phyloP scores from a whole-genome alignment of 2,797 vertebrate species.

The Chrosomus eos region DNA sequence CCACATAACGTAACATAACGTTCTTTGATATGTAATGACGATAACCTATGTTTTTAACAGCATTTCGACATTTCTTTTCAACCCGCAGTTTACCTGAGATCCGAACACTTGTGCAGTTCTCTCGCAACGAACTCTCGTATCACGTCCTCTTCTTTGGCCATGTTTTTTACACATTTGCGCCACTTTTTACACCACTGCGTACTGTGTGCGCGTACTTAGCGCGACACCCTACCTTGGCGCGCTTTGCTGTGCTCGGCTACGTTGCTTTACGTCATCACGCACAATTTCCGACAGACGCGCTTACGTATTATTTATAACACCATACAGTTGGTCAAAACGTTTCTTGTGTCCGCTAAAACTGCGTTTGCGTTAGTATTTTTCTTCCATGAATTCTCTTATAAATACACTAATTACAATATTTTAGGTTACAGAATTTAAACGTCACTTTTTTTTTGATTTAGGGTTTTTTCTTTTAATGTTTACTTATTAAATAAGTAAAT shows the following conservation, averaged over 20 bases:
- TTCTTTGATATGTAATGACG: not conserved
- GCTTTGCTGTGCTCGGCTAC: conserved; percentile 28
- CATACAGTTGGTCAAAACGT: too few species aligned
- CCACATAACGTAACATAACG: not conserved
- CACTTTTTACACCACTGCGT: not conserved
- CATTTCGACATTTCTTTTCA: not conserved
- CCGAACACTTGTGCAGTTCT: conserved; percentile 62
- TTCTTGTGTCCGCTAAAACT: not conserved
- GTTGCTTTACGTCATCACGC: conserved; percentile 46
- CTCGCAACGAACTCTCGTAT: conserved; percentile 68
- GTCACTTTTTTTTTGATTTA: not conserved
- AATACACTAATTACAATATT: not conserved
- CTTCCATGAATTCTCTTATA: not conserved
- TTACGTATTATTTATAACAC: too few species aligned
- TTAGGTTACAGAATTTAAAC: not conserved
- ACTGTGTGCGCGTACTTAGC: not conserved
- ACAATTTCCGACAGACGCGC: not conserved
- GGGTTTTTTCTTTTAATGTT: not conserved
- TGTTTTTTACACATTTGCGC: conserved; percentile 24
- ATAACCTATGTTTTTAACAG: not conserved
- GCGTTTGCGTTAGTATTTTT: not conserved
- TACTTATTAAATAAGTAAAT: not conserved
- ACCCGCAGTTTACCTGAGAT: conserved; percentile 70
- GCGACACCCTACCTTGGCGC: conserved; percentile 56
- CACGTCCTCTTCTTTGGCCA: conserved; percentile 56